These are phyloP conservation scores for Podocnemis expansa DNA, from an alignment of 2,113 vertebrate genomes.

Conservation along the genomic window DNA sequence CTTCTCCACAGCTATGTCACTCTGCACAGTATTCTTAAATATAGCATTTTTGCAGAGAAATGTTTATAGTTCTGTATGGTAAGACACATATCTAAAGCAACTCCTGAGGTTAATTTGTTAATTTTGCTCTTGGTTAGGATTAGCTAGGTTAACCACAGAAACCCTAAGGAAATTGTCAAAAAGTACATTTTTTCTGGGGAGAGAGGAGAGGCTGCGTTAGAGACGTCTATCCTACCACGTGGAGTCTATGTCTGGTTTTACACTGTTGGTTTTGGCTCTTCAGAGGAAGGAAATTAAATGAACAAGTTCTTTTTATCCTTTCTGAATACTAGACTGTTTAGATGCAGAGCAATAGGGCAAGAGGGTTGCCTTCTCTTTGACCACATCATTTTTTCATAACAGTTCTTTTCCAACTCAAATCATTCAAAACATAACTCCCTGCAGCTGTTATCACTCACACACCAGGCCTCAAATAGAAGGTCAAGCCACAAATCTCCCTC, in stretches of 20 bases:
- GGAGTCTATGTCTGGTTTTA: constrained; percentile 47
- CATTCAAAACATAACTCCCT: neutral
- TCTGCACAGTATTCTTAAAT: neutral
- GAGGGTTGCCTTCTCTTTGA: constrained; percentile 16
- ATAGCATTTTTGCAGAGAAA: neutral
- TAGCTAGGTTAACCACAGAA: constrained; percentile 54
- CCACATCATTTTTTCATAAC: constrained; percentile 1
- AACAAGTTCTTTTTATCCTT: constrained; percentile 50
- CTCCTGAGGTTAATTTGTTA: constrained; percentile 11
- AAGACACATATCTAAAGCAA: neutral
- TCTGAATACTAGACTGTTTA: constrained; percentile 40
- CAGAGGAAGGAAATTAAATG: constrained; percentile 56
- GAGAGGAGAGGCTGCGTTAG: neutral
- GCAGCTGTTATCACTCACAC: constrained; percentile 56
- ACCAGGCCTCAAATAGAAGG: constrained; percentile 12
- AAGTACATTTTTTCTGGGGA: constrained; percentile 15
- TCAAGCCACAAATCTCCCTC: constrained; percentile 12
- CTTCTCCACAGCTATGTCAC: neutral
- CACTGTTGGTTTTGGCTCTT: constrained; percentile 65
- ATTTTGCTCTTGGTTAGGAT: constrained; percentile 51
- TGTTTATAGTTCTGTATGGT: neutral
- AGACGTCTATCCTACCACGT: constrained; percentile 29
- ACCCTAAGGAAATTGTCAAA: constrained; percentile 52
- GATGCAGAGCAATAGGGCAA: neutral
- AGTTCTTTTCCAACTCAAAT: neutral